Percentiles rank a stretch among this genome's conserved stretches.
phyloP scores from a whole-genome alignment of 2,888 invertebrate genomes.

The Priocnemis perturbator region DNA sequence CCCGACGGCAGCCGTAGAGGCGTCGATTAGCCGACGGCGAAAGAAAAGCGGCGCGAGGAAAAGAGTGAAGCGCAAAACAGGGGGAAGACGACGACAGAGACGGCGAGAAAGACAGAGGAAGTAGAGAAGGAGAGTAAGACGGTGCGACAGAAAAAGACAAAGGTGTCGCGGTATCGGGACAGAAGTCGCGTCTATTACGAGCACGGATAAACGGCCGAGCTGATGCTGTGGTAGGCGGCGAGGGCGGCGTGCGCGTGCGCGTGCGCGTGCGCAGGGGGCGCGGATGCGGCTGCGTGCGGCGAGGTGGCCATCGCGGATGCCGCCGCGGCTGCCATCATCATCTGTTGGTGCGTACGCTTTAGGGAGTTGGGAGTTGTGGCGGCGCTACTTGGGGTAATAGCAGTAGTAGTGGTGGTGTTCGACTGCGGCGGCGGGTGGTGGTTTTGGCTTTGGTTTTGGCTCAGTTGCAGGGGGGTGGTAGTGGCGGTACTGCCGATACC shows the following conservation, averaged over 20 bases:
- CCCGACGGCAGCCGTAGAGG: too few relatives aligned
- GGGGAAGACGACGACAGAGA: constrained; percentile 28
- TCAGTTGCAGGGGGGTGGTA: constrained; percentile 71
- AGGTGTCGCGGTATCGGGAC: constrained; percentile 52
- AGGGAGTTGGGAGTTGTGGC: constrained; percentile 76
- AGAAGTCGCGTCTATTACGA: constrained; percentile 80
- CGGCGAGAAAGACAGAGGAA: constrained; percentile 32
- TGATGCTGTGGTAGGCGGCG: constrained; percentile 82
- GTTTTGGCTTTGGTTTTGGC: constrained; percentile 73
- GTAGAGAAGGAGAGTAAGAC: constrained; percentile 17
- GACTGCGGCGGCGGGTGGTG: constrained; percentile 36
- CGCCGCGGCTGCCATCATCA: constrained; percentile 75
- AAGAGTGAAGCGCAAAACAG: constrained; percentile 18
- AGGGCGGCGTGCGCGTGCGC: constrained; percentile 81
- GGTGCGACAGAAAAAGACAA: constrained; percentile 19
- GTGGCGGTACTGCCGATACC: constrained; percentile 67
- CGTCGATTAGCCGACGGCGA: too few relatives aligned
- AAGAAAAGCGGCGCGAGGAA: too few relatives aligned
- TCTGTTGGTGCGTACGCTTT: constrained; percentile 75
- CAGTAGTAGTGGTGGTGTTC: constrained; percentile 66
- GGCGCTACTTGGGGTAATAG: constrained; percentile 75
- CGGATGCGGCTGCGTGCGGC: constrained; percentile 81
- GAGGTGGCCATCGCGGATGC: constrained; percentile 76
- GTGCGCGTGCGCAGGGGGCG: constrained; percentile 80
- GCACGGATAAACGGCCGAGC: constrained; percentile 89